Conservation (phyloP, 1,140 invertebrate genomes). For the Neoseiulus cucumeris region DNA sequence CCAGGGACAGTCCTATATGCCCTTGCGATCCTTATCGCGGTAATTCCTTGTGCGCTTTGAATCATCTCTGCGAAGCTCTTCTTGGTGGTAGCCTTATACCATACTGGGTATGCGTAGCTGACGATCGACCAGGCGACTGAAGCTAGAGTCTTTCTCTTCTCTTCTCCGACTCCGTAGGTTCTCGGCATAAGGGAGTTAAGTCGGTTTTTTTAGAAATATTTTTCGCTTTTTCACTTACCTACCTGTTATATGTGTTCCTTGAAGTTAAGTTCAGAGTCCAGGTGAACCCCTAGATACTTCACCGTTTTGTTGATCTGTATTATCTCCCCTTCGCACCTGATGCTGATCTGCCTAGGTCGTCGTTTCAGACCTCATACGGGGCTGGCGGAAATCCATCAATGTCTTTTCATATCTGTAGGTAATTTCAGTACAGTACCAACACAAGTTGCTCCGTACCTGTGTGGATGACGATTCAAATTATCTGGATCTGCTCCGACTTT, state of each 20-base stretch:
- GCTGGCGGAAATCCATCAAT: too few relatives aligned
- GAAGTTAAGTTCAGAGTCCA: neutral
- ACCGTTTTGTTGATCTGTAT: neutral
- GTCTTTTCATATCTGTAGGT: too few relatives aligned
- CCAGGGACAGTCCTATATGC: neutral
- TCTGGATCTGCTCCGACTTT: too few relatives aligned
- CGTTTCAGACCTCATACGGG: too few relatives aligned
- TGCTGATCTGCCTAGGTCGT: neutral
- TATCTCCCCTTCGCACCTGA: neutral
- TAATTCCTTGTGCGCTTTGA: neutral
- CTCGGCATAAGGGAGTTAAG: neutral
- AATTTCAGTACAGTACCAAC: too few relatives aligned
- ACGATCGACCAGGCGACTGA: neutral
- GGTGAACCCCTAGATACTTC: neutral
- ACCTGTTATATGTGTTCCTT: neutral
- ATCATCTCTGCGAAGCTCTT: neutral
- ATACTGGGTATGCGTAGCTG: neutral
- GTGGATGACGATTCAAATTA: too few relatives aligned
- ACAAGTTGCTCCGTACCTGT: too few relatives aligned
- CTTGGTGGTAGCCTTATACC: neutral
- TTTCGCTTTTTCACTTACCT: neutral
- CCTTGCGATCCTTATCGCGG: neutral
- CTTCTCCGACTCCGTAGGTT: neutral
- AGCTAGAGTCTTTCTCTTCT: neutral
- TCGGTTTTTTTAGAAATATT: neutral